Base-by-base conservation (phyloP, 2,888 invertebrate genomes). In the Lydus trimaculatus region DNA sequence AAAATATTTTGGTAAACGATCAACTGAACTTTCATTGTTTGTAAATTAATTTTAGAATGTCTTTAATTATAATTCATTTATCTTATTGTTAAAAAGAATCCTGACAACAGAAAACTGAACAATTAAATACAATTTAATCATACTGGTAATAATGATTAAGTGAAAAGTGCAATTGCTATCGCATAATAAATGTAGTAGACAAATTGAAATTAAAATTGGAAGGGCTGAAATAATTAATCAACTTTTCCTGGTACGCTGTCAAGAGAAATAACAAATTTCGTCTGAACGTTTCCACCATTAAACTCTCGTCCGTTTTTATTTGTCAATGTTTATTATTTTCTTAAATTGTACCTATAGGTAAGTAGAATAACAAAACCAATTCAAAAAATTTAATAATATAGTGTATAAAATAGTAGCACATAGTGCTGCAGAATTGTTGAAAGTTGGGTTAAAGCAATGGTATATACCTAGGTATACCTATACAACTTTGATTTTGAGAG, bases 191-290 rank as follows among this genome's bases (percentile, higher is more conserved):
- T 66, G 58, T 58, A 65, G 61, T 65, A 61, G 65, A 65, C 69
- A 72, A 67, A 68, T 70, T 72, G 63, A 72, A 70, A 67, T 72
- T 67, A 70, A 68, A 68, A 65, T 68, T 68, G 65, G 68, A 31
- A 68, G 48, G 62, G 63, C 62, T 59, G 63, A 68, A 68, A 68
- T 66, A 69, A 69, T 69, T 69, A 66, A 69, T 69, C 65, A 62
- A 69, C 69, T 69, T 69, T 71, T 63, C 68, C 43, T 61, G 58
- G 64, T 67, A 63, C 23, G 61, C 65, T 63, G 69, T 67, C 61
- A 66, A 69, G 64, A 65, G 63, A 69, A 69, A 66, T 67, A 67
- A 66, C 63, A 72, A 69, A 72, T 71, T 71, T 71, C 67, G 48
- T 59, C 69, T 59, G 64, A 61, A 69, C 68, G 63, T 68, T 63